Conservation (phyloP, 2,113 vertebrate species). For the Ellobius talpinus region DNA sequence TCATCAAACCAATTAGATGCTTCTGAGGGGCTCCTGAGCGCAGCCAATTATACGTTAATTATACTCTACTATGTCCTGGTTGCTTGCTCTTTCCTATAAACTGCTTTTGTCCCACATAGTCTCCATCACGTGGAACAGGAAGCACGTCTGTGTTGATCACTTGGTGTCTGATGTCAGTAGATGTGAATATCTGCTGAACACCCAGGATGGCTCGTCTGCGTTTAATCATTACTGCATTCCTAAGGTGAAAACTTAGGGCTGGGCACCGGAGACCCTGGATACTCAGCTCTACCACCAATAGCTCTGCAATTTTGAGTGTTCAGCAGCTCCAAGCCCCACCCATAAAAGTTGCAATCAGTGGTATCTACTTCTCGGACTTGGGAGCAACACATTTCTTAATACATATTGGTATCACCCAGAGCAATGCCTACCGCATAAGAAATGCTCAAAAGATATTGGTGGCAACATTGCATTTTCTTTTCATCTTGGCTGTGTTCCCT, state of each 20-base stretch:
- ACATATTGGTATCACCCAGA: neutral
- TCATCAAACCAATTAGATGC: slow-evolving; percentile 39
- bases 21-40: neutral
- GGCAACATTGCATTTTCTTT: neutral
- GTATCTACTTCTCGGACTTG: neutral
- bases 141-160: neutral
- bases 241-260: neutral
- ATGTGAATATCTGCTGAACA: slow-evolving; percentile 52
- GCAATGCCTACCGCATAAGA: neutral
- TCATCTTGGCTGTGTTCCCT: neutral
- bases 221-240: slow-evolving; percentile 40
- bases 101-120: neutral
- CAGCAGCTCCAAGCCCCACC: neutral
- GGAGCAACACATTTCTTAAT: slow-evolving; percentile 28
- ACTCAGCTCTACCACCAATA: neutral
- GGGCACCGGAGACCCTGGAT: neutral
- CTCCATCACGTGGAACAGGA: neutral
- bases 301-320: neutral
- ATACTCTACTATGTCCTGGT: neutral
- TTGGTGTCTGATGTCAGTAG: neutral
- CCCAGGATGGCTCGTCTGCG: neutral
- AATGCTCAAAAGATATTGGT: neutral
- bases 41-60: slow-evolving; percentile 40
- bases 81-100: neutral
- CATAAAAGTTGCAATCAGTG: neutral